Conservation (phyloP, 1,140 invertebrate genomes). For the Helicoverpa armigera region DNA sequence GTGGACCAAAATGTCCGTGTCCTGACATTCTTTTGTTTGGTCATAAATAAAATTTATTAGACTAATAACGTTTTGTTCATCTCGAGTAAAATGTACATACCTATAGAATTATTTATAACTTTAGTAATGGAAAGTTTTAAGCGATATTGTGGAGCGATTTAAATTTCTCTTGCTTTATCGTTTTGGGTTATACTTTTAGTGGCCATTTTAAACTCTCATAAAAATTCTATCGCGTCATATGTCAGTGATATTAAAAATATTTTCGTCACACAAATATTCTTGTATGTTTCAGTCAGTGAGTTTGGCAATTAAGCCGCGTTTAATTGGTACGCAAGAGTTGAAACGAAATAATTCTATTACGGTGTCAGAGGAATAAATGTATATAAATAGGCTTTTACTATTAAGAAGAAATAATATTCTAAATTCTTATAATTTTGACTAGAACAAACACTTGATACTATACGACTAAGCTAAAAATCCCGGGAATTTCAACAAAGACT, state of each 20-base stretch:
- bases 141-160: conserved; percentile 12
- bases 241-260: conserved; percentile 28
- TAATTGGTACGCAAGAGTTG: too few species aligned
- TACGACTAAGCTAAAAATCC: too few species aligned
- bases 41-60: conserved; percentile 53
- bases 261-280: neutral
- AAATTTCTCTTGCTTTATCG: conserved; percentile 34
- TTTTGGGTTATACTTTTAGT: conserved; percentile 34
- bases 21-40: conserved; percentile 60
- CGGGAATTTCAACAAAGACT: too few species aligned
- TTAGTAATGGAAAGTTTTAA: conserved; percentile 33
- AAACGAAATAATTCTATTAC: too few species aligned
- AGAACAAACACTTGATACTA: too few species aligned
- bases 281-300: neutral
- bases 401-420: too few species aligned
- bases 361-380: too few species aligned
- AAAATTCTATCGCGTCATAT: conserved; percentile 21
- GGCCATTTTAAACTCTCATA: conserved; percentile 15
- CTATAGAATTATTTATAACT: conserved; percentile 37
- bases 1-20: conserved; percentile 60
- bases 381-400: too few species aligned
- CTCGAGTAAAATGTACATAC: conserved; percentile 9
- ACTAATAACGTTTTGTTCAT: conserved; percentile 34
- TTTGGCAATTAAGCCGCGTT: too few species aligned
- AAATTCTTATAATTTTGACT: too few species aligned